Conservation (phyloP, 2,797 vertebrate species). For the Trichosurus vulpecula region DNA sequence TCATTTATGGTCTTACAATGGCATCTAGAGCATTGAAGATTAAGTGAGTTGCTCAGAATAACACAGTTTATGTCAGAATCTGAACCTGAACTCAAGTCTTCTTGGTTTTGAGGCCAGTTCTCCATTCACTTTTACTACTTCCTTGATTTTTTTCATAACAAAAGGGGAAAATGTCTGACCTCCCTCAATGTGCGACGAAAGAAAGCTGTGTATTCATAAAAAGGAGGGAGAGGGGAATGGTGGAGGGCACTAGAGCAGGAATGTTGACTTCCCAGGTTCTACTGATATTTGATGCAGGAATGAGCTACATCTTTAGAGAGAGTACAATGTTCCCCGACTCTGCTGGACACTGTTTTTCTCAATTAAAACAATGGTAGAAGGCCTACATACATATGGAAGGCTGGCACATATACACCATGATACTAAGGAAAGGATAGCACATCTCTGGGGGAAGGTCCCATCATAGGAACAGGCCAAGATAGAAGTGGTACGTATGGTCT, state of each 20-base stretch:
- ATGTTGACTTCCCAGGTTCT: not conserved
- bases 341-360: not conserved
- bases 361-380: not conserved
- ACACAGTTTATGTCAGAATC: not conserved
- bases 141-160: not conserved
- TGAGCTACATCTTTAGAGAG: too few species aligned
- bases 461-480: not conserved
- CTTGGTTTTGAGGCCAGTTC: not conserved
- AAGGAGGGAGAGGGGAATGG: not conserved
- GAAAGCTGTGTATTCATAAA: not conserved
- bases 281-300: not conserved
- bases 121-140: not conserved
- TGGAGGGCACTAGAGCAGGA: not conserved
- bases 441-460: not conserved
- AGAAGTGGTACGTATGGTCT: not conserved
- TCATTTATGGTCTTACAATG: not conserved
- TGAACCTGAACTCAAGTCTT: not conserved
- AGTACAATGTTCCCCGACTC: too few species aligned
- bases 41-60: not conserved
- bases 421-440: not conserved
- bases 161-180: not conserved
- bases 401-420: not conserved
- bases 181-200: not conserved
- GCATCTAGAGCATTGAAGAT: not conserved
- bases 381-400: not conserved